phyloP scores from a whole-genome alignment of 2,888 invertebrate genomes.

The Automeris io region DNA sequence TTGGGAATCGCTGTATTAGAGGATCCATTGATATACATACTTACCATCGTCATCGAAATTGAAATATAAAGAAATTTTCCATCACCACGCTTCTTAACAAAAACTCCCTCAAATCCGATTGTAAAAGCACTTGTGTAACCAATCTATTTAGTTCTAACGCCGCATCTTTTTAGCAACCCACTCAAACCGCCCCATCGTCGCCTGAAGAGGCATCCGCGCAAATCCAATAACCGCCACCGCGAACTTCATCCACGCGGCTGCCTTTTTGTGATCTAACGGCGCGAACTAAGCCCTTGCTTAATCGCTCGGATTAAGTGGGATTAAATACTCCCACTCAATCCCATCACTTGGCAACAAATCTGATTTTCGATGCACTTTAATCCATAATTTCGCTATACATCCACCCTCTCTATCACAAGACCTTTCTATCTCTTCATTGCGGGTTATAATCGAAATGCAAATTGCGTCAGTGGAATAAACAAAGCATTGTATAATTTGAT shows the following conservation, averaged over 20 bases:
- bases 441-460: background rate
- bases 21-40: too few relatives aligned
- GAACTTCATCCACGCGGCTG: constrained; percentile 25
- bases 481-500: constrained; percentile 26
- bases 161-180: background rate
- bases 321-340: constrained; percentile 60
- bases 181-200: constrained; percentile 1
- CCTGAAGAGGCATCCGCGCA: constrained; percentile 17
- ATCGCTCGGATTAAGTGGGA: constrained; percentile 60
- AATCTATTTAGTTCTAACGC: background rate
- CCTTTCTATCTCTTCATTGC: background rate
- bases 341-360: constrained; percentile 67
- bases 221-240: constrained; percentile 38
- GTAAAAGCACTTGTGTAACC: background rate
- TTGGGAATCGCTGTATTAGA: too few relatives aligned
- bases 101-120: background rate
- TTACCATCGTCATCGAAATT: too few relatives aligned
- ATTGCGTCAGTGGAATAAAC: background rate
- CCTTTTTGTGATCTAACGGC: constrained; percentile 35
- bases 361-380: constrained; percentile 69
- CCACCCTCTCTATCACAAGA: background rate
- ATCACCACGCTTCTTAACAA: too few relatives aligned
- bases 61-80: too few relatives aligned
- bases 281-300: constrained; percentile 43
- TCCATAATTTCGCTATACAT: constrained; percentile 28